A percentile compares a stretch with the other conserved stretches of the same genome.
phyloP scores from a whole-genome alignment of 2,888 invertebrate genomes.

The Phanerotoma sp. region DNA sequence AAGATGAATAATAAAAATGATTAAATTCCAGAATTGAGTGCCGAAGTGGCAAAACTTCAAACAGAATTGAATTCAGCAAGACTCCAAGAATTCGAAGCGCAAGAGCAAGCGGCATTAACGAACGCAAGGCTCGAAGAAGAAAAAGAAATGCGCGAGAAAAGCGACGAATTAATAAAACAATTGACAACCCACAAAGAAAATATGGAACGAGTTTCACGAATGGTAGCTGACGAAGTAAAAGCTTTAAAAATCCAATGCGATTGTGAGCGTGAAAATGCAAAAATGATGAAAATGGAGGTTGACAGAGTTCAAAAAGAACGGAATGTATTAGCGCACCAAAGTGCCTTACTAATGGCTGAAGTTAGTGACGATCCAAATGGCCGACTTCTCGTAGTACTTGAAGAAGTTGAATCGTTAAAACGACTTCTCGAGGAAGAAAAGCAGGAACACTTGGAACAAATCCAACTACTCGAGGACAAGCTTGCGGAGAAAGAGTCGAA shows the following conservation, averaged over 20 bases:
- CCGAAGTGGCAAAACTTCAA: slow-evolving; percentile 67
- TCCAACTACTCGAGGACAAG: slow-evolving; percentile 66
- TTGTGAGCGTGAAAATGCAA: slow-evolving; percentile 64
- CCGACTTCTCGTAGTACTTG: slow-evolving; percentile 59
- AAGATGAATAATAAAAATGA: too few relatives aligned
- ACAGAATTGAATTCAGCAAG: slow-evolving; percentile 67
- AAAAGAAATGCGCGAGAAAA: slow-evolving; percentile 49
- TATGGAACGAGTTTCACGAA: slow-evolving; percentile 66
- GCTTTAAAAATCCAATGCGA: slow-evolving; percentile 66
- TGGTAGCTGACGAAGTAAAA: slow-evolving; percentile 68
- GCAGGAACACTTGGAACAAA: slow-evolving; percentile 61
- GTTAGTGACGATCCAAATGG: slow-evolving; percentile 62
- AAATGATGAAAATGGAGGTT: slow-evolving; percentile 55
- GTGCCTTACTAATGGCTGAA: slow-evolving; percentile 66
- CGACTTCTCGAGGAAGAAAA: slow-evolving; percentile 66
- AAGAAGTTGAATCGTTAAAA: slow-evolving; percentile 67
- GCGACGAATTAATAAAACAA: slow-evolving; percentile 44
- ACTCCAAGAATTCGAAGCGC: slow-evolving; percentile 71
- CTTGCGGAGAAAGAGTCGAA: slow-evolving; percentile 68
- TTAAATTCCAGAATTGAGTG: slow-evolving; percentile 65
- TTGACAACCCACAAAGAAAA: slow-evolving; percentile 60
- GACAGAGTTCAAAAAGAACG: slow-evolving; percentile 64
- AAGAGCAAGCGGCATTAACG: slow-evolving; percentile 60
- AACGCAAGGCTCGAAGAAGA: slow-evolving; percentile 61
- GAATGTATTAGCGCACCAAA: slow-evolving; percentile 69